Base-by-base conservation (phyloP, 2,888 invertebrate genomes). In the Parnassius glacialis region DNA sequence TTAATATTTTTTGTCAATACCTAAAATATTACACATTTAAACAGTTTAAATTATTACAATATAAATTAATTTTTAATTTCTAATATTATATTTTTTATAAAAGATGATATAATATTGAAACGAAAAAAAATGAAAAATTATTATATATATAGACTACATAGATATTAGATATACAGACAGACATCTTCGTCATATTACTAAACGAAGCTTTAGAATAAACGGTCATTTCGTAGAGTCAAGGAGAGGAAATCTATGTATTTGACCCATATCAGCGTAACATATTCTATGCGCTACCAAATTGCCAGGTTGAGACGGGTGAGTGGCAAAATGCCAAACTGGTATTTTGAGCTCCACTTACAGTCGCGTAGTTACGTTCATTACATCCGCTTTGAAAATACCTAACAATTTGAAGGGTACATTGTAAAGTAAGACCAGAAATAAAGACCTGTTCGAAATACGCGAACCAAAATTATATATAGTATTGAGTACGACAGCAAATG, bases 291-390 rank as follows among this genome's bases (percentile, higher is more conserved):
- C 54, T 58, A 59, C 62, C 62, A 63, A 63, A 63, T 63, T 55
- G 59, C 58, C 61, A 56, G 69, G 70, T 67, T 69, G 68, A 57
- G 63, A 62, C 55, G 60, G 56, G 63, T 65, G 61, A 43, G 57
- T 67, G 67, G 65, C 67, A 67, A 57, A 54, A 57, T 65, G 66
- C 66, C 62, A 61, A 59, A 10, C 51, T 60, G 62, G 54, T 56
- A 60, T 61, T 56, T 13, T 47, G 56, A 56, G 56, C 59, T 56
- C 47, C 63, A 56, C 63, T 63, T 63, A 59, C 56, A 59, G 47
- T 52, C 55, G 65, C 65, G 63, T 61, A 64, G 64, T 60, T 65
- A 67, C 61, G 61, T 65, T 65, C 61, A 65, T 67, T 64, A 64
- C 62, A 67, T 67, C 64, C 61, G 55, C 54, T 59, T 59, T 53